Evolutionary conservation across 1,140 invertebrate species (phyloP).

Genomic region (Parapsyche elsis): DNA sequence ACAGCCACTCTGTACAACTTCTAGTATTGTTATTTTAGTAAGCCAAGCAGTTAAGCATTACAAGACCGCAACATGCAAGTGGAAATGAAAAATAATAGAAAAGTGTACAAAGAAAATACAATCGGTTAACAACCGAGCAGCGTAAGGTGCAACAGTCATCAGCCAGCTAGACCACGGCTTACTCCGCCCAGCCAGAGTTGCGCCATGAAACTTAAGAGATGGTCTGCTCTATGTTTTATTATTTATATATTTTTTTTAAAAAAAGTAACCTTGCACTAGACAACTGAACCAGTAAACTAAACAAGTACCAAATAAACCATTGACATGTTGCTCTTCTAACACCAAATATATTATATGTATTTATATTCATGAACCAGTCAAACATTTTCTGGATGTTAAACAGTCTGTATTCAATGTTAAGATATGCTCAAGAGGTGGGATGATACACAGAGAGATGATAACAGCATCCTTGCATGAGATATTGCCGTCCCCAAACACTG

Average conservation of each 20-base stretch:
- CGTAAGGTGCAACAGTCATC: slow-evolving; percentile 48
- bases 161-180: slow-evolving; percentile 48
- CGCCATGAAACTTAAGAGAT: slow-evolving; percentile 57
- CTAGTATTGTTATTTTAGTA: not conserved
- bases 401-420: slow-evolving; percentile 22
- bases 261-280: slow-evolving; percentile 51
- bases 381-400: slow-evolving; percentile 40
- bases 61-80: slow-evolving; percentile 38
- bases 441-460: slow-evolving; percentile 40
- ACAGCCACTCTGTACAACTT: slow-evolving; percentile 49
- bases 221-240: slow-evolving; percentile 54
- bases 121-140: slow-evolving; percentile 36
- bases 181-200: slow-evolving; percentile 56
- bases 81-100: slow-evolving; percentile 41
- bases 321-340: slow-evolving; percentile 47
- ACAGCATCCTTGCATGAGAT: not conserved
- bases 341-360: slow-evolving; percentile 26
- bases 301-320: slow-evolving; percentile 43
- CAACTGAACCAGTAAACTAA: slow-evolving; percentile 49
- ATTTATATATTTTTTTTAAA: not conserved
- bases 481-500: slow-evolving; percentile 11
- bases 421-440: no score
- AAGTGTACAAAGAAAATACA: slow-evolving; percentile 32
- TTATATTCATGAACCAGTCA: slow-evolving; percentile 20
- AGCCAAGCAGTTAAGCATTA: slow-evolving; percentile 45